These are phyloP conservation scores for Sinosuthora webbiana DNA, from an alignment of 2,113 vertebrate species.

Conservation along the genomic window DNA sequence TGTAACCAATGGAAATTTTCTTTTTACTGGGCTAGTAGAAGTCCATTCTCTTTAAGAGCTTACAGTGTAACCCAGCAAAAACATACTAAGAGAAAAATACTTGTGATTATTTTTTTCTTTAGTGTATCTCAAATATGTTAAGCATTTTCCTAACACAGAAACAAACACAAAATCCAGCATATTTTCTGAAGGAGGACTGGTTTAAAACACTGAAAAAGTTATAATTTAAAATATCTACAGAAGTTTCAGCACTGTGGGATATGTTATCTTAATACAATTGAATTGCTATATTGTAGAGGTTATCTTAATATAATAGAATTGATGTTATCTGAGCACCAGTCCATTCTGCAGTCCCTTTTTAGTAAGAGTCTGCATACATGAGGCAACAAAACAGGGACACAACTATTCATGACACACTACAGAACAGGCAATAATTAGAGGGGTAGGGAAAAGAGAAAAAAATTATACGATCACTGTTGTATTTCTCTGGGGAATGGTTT, in stretches of 20 bases:
- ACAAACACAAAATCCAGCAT: neutral
- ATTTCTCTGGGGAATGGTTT: no score
- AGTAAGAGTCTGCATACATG: neutral
- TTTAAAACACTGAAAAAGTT: neutral
- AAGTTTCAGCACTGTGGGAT: neutral
- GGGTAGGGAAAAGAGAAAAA: neutral
- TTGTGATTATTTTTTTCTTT: neutral
- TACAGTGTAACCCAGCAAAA: neutral
- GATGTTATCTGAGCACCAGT: neutral
- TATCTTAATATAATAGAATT: neutral
- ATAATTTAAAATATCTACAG: neutral
- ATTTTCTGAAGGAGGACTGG: neutral
- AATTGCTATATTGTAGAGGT: neutral
- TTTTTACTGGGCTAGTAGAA: neutral
- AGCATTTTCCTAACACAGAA: neutral
- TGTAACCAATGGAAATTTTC: neutral
- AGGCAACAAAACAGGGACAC: neutral
- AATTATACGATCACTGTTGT: neutral
- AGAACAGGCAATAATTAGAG: neutral
- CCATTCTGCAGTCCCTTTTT: neutral
- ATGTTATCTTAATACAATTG: neutral
- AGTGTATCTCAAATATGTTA: neutral
- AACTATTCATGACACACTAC: neutral
- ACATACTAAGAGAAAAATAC: neutral
- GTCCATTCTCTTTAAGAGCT: neutral